A percentile compares a stretch with the other conserved stretches of the same genome.
Evolutionary conservation across 2,888 invertebrate genomes (phyloP).

Genomic region (Agelastica alni): DNA sequence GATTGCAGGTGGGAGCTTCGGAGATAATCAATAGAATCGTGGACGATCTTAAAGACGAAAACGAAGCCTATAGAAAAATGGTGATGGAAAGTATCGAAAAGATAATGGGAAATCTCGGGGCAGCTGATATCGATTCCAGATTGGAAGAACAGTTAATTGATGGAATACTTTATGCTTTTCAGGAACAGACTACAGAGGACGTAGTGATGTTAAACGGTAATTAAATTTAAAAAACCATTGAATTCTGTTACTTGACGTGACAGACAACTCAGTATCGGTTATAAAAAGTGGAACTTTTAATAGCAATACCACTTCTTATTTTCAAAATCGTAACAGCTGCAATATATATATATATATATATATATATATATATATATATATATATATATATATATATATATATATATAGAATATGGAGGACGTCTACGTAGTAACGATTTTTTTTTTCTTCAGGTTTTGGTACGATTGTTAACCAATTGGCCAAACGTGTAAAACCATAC

Average conservation of each 20-base stretch:
- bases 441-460: constrained; percentile 71
- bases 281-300: too few species aligned
- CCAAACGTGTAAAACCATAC: constrained; percentile 97
- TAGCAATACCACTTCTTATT: too few species aligned
- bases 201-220: constrained; percentile 94
- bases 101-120: constrained; percentile 96
- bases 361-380: too few species aligned
- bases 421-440: too few species aligned
- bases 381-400: too few species aligned
- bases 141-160: constrained; percentile 99
- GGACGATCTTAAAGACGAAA: constrained; percentile 98
- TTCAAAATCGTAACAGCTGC: too few species aligned
- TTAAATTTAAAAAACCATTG: too few species aligned
- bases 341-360: too few species aligned
- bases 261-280: too few species aligned
- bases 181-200: constrained; percentile 99
- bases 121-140: constrained; percentile 96
- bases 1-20: constrained; percentile 84
- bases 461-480: constrained; percentile 96
- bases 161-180: constrained; percentile 98
- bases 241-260: too few species aligned
- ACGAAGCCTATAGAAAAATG: constrained; percentile 99
- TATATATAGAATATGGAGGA: too few species aligned
- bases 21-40: constrained; percentile 99
- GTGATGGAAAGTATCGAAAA: constrained; percentile 99